Evolutionary conservation across 1,140 invertebrate genomes (phyloP).

Genomic region (Leucophenga varia): DNA sequence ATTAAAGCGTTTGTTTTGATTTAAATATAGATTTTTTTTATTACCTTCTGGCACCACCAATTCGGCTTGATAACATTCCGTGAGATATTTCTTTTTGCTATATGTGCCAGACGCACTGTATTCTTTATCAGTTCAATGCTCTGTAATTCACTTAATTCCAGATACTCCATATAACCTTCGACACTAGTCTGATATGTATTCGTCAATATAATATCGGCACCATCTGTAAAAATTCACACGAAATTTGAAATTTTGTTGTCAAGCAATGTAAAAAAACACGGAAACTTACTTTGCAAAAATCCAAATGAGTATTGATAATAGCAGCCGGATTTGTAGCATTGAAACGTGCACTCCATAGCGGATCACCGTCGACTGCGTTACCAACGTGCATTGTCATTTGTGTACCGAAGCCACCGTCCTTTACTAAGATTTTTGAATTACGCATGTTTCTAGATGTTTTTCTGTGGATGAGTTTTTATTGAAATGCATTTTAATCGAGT

Average conservation of each 20-base stretch:
- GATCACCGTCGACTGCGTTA: slow-evolving; percentile 70
- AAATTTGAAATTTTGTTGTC: too few species aligned
- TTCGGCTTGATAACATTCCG: slow-evolving; percentile 41
- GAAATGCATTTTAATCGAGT: too few species aligned
- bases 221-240: too few species aligned
- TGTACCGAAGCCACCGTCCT: slow-evolving; percentile 80
- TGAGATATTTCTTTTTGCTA: slow-evolving; percentile 51
- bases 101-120: slow-evolving; percentile 67
- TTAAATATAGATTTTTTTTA: not conserved
- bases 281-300: slow-evolving; percentile 65
- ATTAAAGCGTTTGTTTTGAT: too few species aligned
- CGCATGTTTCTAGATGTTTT: too few species aligned
- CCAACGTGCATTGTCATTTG: slow-evolving; percentile 73
- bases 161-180: slow-evolving; percentile 72
- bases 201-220: slow-evolving; percentile 81
- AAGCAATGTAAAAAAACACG: too few species aligned
- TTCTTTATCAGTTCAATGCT: slow-evolving; percentile 70
- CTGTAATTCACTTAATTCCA: slow-evolving; percentile 66
- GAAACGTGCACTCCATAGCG: slow-evolving; percentile 80
- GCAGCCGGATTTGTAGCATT: slow-evolving; percentile 72
- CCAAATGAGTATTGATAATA: slow-evolving; percentile 74
- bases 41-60: slow-evolving; percentile 32
- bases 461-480: too few species aligned
- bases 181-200: slow-evolving; percentile 88
- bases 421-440: too few species aligned